These are phyloP conservation scores for Luffia ferchaultella DNA, from an alignment of 2,888 invertebrate genomes.

Conservation along the genomic window DNA sequence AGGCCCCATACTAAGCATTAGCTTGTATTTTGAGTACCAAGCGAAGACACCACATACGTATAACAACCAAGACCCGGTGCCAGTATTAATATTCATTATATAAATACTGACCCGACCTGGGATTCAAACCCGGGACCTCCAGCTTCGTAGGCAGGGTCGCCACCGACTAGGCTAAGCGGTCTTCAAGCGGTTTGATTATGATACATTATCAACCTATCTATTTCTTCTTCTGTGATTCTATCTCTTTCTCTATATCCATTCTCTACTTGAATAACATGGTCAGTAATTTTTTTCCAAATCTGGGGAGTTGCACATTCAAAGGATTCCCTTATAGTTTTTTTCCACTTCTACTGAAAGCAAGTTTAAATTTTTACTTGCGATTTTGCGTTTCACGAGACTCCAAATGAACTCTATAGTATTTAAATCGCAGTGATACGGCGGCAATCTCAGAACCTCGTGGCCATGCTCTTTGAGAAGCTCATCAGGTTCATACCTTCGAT, in stretches of 20 bases:
- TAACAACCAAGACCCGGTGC: too few species aligned
- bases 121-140: too few species aligned
- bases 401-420: not conserved
- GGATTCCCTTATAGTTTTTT: not conserved
- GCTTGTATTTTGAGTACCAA: too few species aligned
- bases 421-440: not conserved
- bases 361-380: not conserved
- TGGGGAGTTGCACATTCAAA: conserved; percentile 10
- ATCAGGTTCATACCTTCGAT: not conserved
- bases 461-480: not conserved
- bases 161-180: too few species aligned
- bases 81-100: too few species aligned
- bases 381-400: not conserved
- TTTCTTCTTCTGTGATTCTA: conserved; percentile 9
- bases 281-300: conserved; percentile 13
- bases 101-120: too few species aligned
- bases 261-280: conserved; percentile 12
- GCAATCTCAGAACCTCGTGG: not conserved
- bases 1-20: too few species aligned
- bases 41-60: too few species aligned
- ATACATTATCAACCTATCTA: conserved; percentile 13
- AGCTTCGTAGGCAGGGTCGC: too few species aligned
- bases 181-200: too few species aligned
- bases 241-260: conserved; percentile 12
- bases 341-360: not conserved